Percentiles rank a stretch among this genome's conserved stretches.
These are phyloP conservation scores for Lottia scabra DNA, from an alignment of 2,888 invertebrate species.

Conservation along the genomic window DNA sequence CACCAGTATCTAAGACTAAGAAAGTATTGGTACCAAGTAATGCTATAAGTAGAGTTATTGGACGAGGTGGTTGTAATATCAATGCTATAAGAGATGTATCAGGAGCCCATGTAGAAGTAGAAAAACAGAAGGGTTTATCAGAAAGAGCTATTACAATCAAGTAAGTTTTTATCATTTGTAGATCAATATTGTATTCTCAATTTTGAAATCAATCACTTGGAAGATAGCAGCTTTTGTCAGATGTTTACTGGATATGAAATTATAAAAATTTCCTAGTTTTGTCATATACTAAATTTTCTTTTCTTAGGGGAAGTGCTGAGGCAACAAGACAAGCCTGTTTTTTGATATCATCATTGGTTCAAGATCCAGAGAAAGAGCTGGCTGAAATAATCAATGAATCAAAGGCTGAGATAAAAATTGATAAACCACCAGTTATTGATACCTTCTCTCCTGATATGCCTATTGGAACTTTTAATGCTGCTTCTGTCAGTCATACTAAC, in stretches of 20 bases:
- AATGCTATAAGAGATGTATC: constrained; percentile 97
- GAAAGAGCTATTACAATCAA: constrained; percentile 92
- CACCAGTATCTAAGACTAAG: constrained; percentile 73
- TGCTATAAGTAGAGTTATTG: constrained; percentile 97
- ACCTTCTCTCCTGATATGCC: not conserved
- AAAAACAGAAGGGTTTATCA: constrained; percentile 80
- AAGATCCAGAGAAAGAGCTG: constrained; percentile 83
- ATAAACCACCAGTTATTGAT: not conserved
- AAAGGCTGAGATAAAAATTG: not conserved
- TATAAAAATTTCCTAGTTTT: not conserved
- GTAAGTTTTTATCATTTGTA: constrained; percentile 70
- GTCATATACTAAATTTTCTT: constrained; percentile 5
- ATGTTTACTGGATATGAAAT: no score
- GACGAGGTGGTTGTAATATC: constrained; percentile 96
- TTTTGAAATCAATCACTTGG: no score
- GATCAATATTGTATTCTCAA: no score
- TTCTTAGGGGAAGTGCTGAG: constrained; percentile 84
- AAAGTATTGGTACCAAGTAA: constrained; percentile 94
- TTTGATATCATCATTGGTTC: constrained; percentile 90
- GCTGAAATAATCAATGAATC: constrained; percentile 53
- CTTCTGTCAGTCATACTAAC: not conserved
- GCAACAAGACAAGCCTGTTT: constrained; percentile 92
- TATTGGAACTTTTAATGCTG: not conserved
- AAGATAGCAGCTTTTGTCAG: no score
- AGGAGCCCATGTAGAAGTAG: constrained; percentile 97